A percentile compares a stretch with the other conserved stretches of the same genome.
Conservation (phyloP, 2,113 vertebrate species). For the Panthera leo region DNA sequence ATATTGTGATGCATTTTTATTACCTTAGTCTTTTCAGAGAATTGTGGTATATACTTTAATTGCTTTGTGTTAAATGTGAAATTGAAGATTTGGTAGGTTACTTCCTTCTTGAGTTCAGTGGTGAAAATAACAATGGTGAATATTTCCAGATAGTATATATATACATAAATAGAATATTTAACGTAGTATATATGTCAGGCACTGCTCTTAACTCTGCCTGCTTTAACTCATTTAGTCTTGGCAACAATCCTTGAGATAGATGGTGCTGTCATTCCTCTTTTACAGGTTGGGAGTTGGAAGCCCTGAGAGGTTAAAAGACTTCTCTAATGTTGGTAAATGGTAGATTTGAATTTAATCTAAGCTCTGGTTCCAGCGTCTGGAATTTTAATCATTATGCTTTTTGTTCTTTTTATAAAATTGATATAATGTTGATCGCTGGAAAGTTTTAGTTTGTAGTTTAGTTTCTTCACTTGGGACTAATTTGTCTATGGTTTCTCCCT, state of each 20-base stretch:
- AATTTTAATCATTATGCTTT: background rate
- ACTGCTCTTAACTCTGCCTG: background rate
- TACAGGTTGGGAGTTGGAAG: background rate
- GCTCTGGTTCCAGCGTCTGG: background rate
- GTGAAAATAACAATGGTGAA: background rate
- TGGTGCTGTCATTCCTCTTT: background rate
- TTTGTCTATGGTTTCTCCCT: background rate
- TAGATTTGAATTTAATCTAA: background rate
- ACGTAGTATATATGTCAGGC: background rate
- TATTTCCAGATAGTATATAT: background rate
- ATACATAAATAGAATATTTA: too few species aligned
- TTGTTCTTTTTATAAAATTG: background rate
- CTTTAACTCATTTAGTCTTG: background rate
- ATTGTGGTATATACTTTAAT: background rate
- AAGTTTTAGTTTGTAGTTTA: background rate
- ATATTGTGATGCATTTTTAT: background rate
- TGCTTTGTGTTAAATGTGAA: background rate
- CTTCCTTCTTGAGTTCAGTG: background rate
- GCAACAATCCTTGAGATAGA: background rate
- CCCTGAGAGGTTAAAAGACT: background rate
- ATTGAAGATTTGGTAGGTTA: background rate
- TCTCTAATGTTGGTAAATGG: background rate
- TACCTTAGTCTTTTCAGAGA: background rate
- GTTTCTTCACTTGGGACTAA: background rate
- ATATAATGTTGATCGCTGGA: background rate